These are phyloP conservation scores for Daktulosphaira vitifoliae DNA, from an alignment of 1,140 invertebrate species.

Conservation along the genomic window DNA sequence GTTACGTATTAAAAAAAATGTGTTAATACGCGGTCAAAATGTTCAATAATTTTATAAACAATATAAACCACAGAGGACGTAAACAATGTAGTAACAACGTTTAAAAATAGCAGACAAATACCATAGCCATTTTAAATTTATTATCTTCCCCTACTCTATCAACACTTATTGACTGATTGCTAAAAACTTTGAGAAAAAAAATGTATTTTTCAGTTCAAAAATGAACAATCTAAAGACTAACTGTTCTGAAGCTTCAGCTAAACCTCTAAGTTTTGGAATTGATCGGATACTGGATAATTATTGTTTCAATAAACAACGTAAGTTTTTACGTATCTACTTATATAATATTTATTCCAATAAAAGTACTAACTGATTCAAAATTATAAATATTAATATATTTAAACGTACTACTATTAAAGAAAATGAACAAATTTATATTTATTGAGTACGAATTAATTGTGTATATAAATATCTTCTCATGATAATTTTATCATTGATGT, in stretches of 20 bases:
- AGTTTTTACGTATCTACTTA: neutral
- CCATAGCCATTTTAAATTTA: neutral
- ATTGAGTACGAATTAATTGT: too few species aligned
- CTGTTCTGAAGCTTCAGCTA: neutral
- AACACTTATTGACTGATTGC: too few species aligned
- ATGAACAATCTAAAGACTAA: neutral
- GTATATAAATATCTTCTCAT: too few species aligned
- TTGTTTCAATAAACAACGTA: neutral
- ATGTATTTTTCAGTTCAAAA: neutral
- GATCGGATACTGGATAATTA: slow-evolving; percentile 17
- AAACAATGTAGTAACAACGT: neutral
- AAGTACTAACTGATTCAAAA: too few species aligned
- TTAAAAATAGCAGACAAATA: neutral
- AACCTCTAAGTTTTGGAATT: slow-evolving; percentile 2
- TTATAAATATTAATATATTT: too few species aligned
- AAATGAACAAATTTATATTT: too few species aligned
- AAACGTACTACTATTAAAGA: too few species aligned
- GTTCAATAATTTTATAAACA: neutral
- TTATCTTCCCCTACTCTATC: slow-evolving; percentile 10
- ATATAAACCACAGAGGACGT: slow-evolving; percentile 21
- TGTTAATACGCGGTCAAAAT: too few species aligned
- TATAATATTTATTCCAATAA: too few species aligned
- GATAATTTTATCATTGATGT: too few species aligned
- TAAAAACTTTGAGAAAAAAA: too few species aligned
- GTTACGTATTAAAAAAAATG: neutral